Evolutionary conservation across 1,140 invertebrate species (phyloP).

Genomic region (Oscheius sp.): DNA sequence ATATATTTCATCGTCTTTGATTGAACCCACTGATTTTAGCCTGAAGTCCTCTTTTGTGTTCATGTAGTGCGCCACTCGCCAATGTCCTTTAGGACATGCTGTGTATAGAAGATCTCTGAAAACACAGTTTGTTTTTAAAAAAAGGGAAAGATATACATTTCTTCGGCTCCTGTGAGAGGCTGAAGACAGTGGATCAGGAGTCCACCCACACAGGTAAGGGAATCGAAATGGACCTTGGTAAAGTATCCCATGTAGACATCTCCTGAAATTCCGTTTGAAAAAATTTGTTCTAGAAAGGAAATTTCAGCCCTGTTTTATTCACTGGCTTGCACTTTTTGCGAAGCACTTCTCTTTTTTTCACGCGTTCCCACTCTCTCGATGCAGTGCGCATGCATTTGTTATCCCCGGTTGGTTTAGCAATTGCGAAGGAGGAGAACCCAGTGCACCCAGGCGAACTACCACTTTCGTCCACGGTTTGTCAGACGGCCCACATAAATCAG

Average conservation of each 20-base stretch:
- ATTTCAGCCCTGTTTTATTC: neutral
- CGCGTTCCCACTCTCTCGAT: too few relatives aligned
- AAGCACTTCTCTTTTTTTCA: too few relatives aligned
- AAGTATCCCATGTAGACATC: conserved; percentile 24
- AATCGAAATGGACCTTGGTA: conserved; percentile 22
- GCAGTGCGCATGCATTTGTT: too few relatives aligned
- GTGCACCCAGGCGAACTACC: too few relatives aligned
- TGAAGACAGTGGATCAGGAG: conserved; percentile 14
- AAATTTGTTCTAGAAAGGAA: neutral
- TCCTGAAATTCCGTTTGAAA: neutral
- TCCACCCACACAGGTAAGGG: conserved; percentile 12
- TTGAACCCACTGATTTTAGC: conserved; percentile 4
- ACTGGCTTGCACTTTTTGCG: too few relatives aligned
- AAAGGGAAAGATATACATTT: conserved; percentile 16
- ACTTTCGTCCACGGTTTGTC: too few relatives aligned
- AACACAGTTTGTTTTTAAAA: neutral
- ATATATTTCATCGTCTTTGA: neutral
- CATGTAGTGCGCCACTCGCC: conserved; percentile 26
- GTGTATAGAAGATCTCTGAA: conserved; percentile 28
- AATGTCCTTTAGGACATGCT: conserved; percentile 27
- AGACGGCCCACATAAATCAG: too few relatives aligned
- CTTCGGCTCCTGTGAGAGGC: conserved; percentile 22
- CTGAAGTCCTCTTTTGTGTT: conserved; percentile 23
- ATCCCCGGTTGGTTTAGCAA: too few relatives aligned
- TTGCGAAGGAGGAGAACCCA: too few relatives aligned